A percentile compares a stretch with the other conserved stretches of the same genome.
Evolutionary conservation across 53 echinoderm and acorn worm genomes (phyloP).

Genomic region (Paracentrotus lividus): DNA sequence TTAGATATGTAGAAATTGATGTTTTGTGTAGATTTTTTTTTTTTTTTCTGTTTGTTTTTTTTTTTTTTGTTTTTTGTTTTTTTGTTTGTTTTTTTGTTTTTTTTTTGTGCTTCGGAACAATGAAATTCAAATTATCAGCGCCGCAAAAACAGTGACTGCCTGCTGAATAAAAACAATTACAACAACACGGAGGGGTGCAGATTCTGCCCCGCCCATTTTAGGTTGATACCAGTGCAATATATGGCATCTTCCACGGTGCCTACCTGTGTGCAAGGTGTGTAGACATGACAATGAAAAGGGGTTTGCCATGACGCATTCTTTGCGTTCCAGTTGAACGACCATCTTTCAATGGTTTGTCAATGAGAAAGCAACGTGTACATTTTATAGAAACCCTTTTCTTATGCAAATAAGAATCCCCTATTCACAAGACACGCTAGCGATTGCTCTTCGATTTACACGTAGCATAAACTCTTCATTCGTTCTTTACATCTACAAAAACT

Average conservation of each 20-base stretch:
- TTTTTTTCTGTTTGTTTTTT: too few relatives aligned
- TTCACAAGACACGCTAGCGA: neutral
- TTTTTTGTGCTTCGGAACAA: neutral
- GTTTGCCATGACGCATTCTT: constrained; percentile 3
- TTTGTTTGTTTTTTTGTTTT: too few relatives aligned
- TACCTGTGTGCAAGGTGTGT: neutral
- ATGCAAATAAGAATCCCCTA: neutral
- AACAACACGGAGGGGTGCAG: too few relatives aligned
- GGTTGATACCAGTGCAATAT: neutral
- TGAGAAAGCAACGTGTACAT: constrained; percentile 34
- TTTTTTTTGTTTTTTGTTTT: too few relatives aligned
- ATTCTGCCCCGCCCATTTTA: neutral
- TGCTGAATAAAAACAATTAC: too few relatives aligned
- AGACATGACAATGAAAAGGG: neutral
- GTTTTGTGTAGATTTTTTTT: too few relatives aligned
- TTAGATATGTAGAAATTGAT: too few relatives aligned
- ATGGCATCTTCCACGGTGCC: too few relatives aligned
- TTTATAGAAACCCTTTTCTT: neutral
- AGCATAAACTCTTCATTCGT: neutral
- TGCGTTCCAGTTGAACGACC: neutral
- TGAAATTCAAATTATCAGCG: too few relatives aligned
- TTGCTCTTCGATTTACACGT: constrained; percentile 7
- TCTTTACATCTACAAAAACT: too few relatives aligned
- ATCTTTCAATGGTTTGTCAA: neutral
- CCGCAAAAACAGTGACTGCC: too few relatives aligned